Base-by-base conservation (phyloP, 1,140 invertebrate genomes). In the Caenorhabditis briggsae region DNA sequence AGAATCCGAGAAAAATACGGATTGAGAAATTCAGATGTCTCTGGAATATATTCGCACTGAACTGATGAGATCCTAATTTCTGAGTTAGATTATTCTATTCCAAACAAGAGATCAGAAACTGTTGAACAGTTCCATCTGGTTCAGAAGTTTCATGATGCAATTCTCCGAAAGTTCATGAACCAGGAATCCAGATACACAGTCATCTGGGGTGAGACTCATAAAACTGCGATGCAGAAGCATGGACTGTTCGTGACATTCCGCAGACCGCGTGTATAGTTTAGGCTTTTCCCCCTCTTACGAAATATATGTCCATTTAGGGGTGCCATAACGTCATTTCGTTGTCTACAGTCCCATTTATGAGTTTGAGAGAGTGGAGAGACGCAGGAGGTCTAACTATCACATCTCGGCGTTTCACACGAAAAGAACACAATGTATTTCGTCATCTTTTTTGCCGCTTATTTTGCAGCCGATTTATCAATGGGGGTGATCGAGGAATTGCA, bases 231-330 rank as follows among this genome's bases (percentile, higher is more conserved):
- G 46, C 50, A 50, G 20, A 50, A 78, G 46, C 70, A 78, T 78
- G 70, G 70, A 78, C 48, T 78, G 70, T 50, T 53, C 70, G 70
- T 78, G 70, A 78, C 70, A 78, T 78, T 78, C 70, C 33, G 11
- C 33, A 78, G 46, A 7, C 46, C 7, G 18, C 70, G 70, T 78
- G 70, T 78, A 53, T 46, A 20, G 50, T 33, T 2, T 11, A 53
- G 16, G 9, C 56, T 58, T 14, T 58, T 5, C 16, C 56, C n/a
- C n/a, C 46, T 78, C 70, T 78, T 78, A 23, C 46, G 70, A 78
- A 78, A 78, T 78, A n/a, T 23, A 12, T 25, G 11, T 25, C 23
- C 20, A 33, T 16, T 78, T 16, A 8, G 33, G 12, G 9, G 23
- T 11, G 16, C 23, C 18, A 14, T 7, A 14, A 78, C 70, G 43